Base-by-base conservation (phyloP, 2,113 vertebrate genomes). In the Trichechus manatus region DNA sequence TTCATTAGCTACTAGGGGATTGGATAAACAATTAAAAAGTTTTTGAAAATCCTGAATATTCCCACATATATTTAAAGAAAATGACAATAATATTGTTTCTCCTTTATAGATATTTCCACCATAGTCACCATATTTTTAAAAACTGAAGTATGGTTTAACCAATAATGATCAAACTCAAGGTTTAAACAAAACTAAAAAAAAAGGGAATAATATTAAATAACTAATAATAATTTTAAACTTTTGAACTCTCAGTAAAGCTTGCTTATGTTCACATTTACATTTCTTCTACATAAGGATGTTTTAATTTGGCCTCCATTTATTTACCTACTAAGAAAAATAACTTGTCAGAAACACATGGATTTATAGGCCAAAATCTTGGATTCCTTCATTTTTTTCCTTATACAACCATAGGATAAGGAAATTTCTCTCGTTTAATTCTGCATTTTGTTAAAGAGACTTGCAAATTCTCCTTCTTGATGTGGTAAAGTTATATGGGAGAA, bases 401-500 rank as follows among this genome's bases (percentile, higher is more conserved):
- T 79, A 11, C 29, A 86, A 72, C 5, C 27, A 56, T 31, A 50
- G 19, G 44, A 78, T 68, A 86, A 86, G 23, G 19, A 70, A 39
- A 22, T 66, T 53, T 29, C 36, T 56, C 23, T 47, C 59, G 20
- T 56, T 85, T n/a, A 82, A 20, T 74, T 94, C 29, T 95, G 33
- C 64, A 44, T 59, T 78, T 79, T 92, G 66, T 63, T 81, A 72
- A 90, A 96, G 87, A 89, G 83, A 97, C 15, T 70, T 39, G 56
- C 66, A 97, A 93, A 85, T 89, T 81, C 74, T 89, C 31, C 83
- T 90, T 95, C 79, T 94, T 47, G 29, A 63, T 88, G 63, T 84
- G 95, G 91, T 94, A 47, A 97, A 96, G 66, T 64, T 97, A 92
- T n/a, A 27, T 64, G 23, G 13, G 80, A 95, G 84, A 97, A 92